Evolutionary conservation across 2,888 invertebrate genomes (phyloP).

Genomic region (Apodemia zela): DNA sequence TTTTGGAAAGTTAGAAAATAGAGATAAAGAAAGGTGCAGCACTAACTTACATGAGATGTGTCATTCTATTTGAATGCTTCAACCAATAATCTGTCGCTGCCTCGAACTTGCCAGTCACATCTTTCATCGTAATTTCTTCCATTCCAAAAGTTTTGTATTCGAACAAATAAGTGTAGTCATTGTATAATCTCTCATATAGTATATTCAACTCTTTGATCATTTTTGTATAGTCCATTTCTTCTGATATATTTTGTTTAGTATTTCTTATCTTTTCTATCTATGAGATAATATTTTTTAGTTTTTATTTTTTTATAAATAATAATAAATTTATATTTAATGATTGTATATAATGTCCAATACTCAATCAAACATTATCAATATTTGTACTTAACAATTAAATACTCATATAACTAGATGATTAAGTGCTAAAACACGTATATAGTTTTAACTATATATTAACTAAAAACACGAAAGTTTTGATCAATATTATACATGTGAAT

Average conservation of each 20-base stretch:
- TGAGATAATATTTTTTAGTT: conserved; percentile 19
- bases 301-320: neutral
- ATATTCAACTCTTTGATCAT: conserved; percentile 55
- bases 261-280: conserved; percentile 46
- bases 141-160: conserved; percentile 56
- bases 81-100: conserved; percentile 59
- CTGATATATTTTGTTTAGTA: conserved; percentile 38
- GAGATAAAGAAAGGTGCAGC: neutral
- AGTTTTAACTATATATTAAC: no score
- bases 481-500: no score
- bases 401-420: no score
- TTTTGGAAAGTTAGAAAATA: no score
- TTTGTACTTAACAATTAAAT: neutral
- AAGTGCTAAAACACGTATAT: no score
- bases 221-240: conserved; percentile 54
- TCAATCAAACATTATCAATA: no score
- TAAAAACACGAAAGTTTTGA: no score
- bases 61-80: conserved; percentile 44
- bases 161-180: conserved; percentile 61
- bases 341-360: no score
- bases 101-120: conserved; percentile 36
- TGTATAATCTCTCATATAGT: conserved; percentile 50
- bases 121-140: conserved; percentile 38
- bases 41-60: conserved; percentile 53
- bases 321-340: no score